Conservation (phyloP, 2,113 vertebrate genomes). For the Reinhardtius hippoglossoides region DNA sequence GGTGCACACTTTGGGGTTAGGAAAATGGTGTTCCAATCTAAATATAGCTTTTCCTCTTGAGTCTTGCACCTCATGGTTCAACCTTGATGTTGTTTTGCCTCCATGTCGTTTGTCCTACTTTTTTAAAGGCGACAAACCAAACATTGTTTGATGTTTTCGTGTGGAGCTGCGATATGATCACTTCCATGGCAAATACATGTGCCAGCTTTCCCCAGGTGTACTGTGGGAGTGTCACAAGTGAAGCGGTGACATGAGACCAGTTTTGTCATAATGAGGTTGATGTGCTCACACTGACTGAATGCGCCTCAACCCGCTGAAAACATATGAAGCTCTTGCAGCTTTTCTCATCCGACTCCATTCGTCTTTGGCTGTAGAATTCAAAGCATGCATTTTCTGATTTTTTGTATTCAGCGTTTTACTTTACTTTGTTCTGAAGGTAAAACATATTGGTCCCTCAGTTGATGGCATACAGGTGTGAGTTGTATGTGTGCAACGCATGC, state of each 20-base stretch:
- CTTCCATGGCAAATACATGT: constrained; percentile 47
- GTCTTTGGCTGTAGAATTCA: not conserved
- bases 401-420: not conserved
- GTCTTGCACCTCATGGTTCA: constrained; percentile 8
- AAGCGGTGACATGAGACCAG: constrained; percentile 57
- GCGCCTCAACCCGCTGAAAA: constrained; percentile 21
- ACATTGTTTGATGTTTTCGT: constrained; percentile 68
- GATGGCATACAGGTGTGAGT: constrained; percentile 63
- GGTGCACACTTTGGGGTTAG: constrained; percentile 66
- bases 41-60: constrained; percentile 62
- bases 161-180: constrained; percentile 55
- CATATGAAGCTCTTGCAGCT: not conserved
- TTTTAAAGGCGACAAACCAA: constrained; percentile 59
- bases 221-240: constrained; percentile 34
- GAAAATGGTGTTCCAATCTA: constrained; percentile 77
- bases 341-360: not conserved
- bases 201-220: constrained; percentile 68
- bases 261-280: constrained; percentile 78
- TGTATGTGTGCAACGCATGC: constrained; percentile 55
- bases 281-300: constrained; percentile 27
- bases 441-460: constrained; percentile 19
- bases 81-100: constrained; percentile 38
- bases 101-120: constrained; percentile 68
- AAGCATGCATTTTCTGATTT: not conserved
- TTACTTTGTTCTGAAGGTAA: constrained; percentile 11